phyloP scores from a whole-genome alignment of 2,797 vertebrate genomes.

The Oryzias sinensis region DNA sequence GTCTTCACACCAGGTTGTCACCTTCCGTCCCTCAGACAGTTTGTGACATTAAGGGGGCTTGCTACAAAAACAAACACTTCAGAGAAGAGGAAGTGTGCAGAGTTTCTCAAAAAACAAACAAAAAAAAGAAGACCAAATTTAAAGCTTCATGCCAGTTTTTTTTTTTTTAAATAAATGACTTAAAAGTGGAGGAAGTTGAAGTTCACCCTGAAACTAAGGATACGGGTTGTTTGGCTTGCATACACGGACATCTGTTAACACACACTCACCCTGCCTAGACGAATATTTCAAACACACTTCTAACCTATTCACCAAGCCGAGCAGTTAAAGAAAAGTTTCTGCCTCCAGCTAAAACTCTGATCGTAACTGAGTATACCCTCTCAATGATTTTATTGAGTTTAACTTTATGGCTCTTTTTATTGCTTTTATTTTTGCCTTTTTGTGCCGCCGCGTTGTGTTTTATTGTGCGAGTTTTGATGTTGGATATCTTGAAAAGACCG shows the following conservation, averaged over 20 bases:
- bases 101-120: slow-evolving; percentile 19
- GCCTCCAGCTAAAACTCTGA: slow-evolving; percentile 53
- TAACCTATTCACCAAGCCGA: slow-evolving; percentile 50
- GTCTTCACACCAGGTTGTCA: neutral
- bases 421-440: slow-evolving; percentile 50
- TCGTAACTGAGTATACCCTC: slow-evolving; percentile 60
- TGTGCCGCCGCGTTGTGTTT: slow-evolving; percentile 32
- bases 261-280: slow-evolving; percentile 35
- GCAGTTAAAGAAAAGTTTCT: slow-evolving; percentile 61
- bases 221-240: slow-evolving; percentile 58
- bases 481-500: slow-evolving; percentile 17
- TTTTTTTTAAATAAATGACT: slow-evolving; percentile 31
- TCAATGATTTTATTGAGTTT: slow-evolving; percentile 66
- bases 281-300: slow-evolving; percentile 43
- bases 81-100: slow-evolving; percentile 11
- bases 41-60: slow-evolving; percentile 1
- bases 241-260: slow-evolving; percentile 60
- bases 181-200: slow-evolving; percentile 61
- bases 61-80: slow-evolving; percentile 30
- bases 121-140: slow-evolving; percentile 46
- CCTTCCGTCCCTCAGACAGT: neutral
- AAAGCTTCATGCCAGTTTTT: slow-evolving; percentile 28
- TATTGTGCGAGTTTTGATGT: slow-evolving; percentile 26
- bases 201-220: slow-evolving; percentile 60
- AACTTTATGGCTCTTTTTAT: slow-evolving; percentile 49